Base-by-base conservation (phyloP, 1,140 invertebrate genomes). In the Pteromalus puparum region DNA sequence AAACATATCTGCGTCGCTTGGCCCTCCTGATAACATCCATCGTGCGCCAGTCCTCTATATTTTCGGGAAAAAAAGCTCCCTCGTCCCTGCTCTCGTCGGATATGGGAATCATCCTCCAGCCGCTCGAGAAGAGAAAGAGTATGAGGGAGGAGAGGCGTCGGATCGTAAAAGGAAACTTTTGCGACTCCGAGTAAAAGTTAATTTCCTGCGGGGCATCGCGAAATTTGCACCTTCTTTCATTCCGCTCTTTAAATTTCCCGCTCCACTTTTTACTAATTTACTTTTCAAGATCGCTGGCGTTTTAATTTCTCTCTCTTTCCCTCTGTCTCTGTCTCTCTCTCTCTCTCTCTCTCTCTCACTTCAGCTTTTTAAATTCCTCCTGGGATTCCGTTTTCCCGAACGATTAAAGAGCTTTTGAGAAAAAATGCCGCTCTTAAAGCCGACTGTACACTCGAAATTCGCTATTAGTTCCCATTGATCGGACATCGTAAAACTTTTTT, bases 171-270 rank as follows among this genome's bases (percentile, higher is more conserved):
- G 68, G 21, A 74, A 74, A 74, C 72, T 21, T 38, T 38, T 18
- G 67, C 10, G 72, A n/a, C 34, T 70, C 26, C 1, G 18, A 34
- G 26, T 74, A 34, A 74, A 74, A 74, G 72, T 74, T 74, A 34
- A 74, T 74, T 74, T 74, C 72, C 34, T 30, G 72, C 72, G 72
- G 72, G 72, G 34, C 28, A 74, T 74, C 18, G 72, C 72, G 72
- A 74, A 74, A 74, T 74, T 74, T 30, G 72, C 72, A 74, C 28
- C 34, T 30, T 42, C 18, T 38, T 30, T 42, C 28, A 34, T 38
- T 42, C 34, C 34, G 34, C 28, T 74, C 72, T 42, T 74, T 30
- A 42, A 74, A 34, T 74, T 74, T 74, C 21, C 34, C 34, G 34
- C 72, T 30, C 72, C 53, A n/a, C 72, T 42, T 30, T 30, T 30